These are phyloP conservation scores for Trachelus tabidus DNA, from an alignment of 2,888 invertebrate species.

Conservation along the genomic window DNA sequence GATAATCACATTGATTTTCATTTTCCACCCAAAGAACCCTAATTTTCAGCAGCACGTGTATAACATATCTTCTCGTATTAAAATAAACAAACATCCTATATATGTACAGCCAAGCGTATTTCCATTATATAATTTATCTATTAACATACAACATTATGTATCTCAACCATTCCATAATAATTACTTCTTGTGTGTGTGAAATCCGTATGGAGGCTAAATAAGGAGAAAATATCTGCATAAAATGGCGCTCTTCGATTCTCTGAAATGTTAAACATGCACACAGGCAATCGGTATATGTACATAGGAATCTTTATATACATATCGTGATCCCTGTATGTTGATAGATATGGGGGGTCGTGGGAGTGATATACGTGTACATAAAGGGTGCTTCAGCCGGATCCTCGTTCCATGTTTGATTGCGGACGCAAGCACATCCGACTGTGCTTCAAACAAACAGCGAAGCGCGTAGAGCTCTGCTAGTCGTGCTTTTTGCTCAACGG, in stretches of 20 bases:
- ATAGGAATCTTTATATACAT: not conserved
- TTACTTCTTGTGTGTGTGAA: not conserved
- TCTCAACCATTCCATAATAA: no score
- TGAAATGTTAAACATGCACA: not conserved
- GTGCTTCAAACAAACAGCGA: slow-evolving; percentile 55
- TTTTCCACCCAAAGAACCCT: not conserved
- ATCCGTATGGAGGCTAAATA: not conserved
- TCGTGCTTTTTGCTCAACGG: slow-evolving; percentile 61
- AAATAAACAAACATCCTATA: not conserved
- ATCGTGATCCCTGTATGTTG: not conserved
- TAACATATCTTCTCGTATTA: not conserved
- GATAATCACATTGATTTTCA: not conserved
- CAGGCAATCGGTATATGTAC: not conserved
- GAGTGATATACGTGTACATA: not conserved
- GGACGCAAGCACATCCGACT: slow-evolving; percentile 24
- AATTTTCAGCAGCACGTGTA: not conserved
- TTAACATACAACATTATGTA: no score
- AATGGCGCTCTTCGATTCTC: not conserved
- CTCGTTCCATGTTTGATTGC: not conserved
- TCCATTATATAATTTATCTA: not conserved
- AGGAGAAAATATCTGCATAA: not conserved
- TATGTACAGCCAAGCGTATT: not conserved
- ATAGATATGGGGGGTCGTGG: not conserved
- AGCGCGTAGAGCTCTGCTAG: slow-evolving; percentile 50
- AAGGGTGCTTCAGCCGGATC: slow-evolving; percentile 1